Evolutionary conservation across 2,888 invertebrate species (phyloP), one percentile per base, ranked within the genome.

Genomic region (Drosophila quinaria): DNA sequence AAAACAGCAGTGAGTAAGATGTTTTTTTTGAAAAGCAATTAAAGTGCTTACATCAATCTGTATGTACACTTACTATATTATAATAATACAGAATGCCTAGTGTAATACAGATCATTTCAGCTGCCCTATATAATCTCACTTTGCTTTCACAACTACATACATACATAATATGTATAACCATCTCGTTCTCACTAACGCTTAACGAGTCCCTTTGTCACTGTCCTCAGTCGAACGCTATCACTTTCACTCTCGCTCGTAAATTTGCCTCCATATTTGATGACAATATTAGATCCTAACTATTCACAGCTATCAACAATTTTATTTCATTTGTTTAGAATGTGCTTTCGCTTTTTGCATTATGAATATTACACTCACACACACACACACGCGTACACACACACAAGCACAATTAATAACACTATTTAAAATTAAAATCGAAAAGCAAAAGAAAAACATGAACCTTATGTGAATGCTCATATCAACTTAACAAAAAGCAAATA

Each of bases 401-500:
- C 42, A 39, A 62, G 25, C 46, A 58, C 17, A 9, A 25, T 58
- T 25, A 47, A 37, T 25, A 47, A 47, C 22, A 35, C 22, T 46
- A 44, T 13, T 13, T 22, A 5, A 39, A 47, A 51, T 8, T 15
- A 6, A 55, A 59, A 31, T n/a, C 13, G 11, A 54, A 63, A 25
- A 39, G 22, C 59, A 70, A 73, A 69, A 56, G 47, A 74, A 25
- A 63, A 63, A 70, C 52, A 79, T 55, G 69, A 75, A 63, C 51
- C 58, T 80, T 78, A 84, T 84, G 89, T 89, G 80, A 86, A 78
- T 79, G 88, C 87, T 89, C 90, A 86, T 89, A 86, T 86, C 89
- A 86, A 89, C 60, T 70, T 58, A 63, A 50, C 54, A 71, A 77
- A 74, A 76, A 74, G 61, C 56, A 60, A 72, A 68, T 11, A 52